phyloP scores from a whole-genome alignment of 2,888 invertebrate genomes.

The Cordilura impudica region DNA sequence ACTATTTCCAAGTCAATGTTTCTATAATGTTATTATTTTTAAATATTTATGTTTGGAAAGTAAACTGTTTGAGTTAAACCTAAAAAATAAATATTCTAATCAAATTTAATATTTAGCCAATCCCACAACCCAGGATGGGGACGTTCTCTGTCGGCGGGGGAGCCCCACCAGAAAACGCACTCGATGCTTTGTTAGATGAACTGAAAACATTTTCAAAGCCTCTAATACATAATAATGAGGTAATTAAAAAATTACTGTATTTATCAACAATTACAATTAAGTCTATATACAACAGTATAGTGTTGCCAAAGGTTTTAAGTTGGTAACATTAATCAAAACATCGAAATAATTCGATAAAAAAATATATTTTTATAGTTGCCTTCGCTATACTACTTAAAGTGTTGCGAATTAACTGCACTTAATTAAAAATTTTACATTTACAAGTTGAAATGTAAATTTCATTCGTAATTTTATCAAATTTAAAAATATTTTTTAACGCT shows the following conservation, averaged over 20 bases:
- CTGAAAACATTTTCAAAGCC: constrained; percentile 93
- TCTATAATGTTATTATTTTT: constrained; percentile 45
- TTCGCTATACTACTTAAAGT: no score
- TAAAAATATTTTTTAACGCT: no score
- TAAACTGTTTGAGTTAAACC: not conserved
- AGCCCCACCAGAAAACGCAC: constrained; percentile 91
- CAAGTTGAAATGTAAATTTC: no score
- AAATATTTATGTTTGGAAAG: constrained; percentile 28
- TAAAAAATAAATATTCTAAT: constrained; percentile 24
- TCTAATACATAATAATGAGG: constrained; percentile 75
- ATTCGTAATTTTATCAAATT: no score
- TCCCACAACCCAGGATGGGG: constrained; percentile 83
- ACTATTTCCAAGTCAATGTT: constrained; percentile 33
- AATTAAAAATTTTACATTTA: no score
- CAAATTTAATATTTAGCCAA: constrained; percentile 77
- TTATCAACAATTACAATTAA: no score
- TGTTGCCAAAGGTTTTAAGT: no score
- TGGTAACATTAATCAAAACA: no score
- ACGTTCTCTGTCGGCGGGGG: constrained; percentile 80
- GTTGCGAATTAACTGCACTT: no score
- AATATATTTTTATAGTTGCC: no score
- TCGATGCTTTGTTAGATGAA: constrained; percentile 97
- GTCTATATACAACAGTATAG: no score
- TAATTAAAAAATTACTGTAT: constrained; percentile 58
- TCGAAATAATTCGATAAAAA: no score